Percentiles rank a stretch among this genome's conserved stretches.
These are phyloP conservation scores for Brachionus rotundiformis DNA, from an alignment of 1,140 invertebrate species.

Conservation along the genomic window DNA sequence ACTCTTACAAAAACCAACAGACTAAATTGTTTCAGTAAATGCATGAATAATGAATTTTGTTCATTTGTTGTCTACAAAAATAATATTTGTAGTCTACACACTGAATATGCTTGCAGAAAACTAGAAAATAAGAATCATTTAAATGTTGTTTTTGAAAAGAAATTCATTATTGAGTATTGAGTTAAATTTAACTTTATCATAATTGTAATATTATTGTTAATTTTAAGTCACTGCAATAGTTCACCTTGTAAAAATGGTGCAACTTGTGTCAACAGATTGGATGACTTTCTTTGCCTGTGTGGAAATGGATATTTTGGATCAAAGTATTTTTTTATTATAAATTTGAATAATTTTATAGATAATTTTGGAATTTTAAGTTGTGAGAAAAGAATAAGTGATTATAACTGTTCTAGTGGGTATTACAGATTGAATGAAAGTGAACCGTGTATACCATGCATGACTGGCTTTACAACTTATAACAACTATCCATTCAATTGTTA, in stretches of 20 bases:
- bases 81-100: not conserved
- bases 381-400: not conserved
- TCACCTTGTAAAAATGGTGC: too few species aligned
- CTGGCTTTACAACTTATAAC: not conserved
- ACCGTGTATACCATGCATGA: not conserved
- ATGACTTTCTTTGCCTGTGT: too few species aligned
- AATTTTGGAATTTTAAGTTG: too few species aligned
- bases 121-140: not conserved
- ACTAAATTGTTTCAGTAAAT: too few species aligned
- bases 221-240: not conserved
- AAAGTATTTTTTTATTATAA: too few species aligned
- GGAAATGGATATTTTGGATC: too few species aligned
- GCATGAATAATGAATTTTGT: too few species aligned
- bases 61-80: too few species aligned
- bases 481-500: not conserved
- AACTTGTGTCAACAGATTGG: too few species aligned
- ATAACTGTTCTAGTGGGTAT: not conserved
- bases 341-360: too few species aligned
- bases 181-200: not conserved
- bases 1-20: too few species aligned
- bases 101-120: not conserved
- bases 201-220: too few species aligned
- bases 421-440: not conserved
- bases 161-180: not conserved
- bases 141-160: not conserved